Conservation (phyloP, 2,888 invertebrate genomes). For the Clistopyga incitator region DNA sequence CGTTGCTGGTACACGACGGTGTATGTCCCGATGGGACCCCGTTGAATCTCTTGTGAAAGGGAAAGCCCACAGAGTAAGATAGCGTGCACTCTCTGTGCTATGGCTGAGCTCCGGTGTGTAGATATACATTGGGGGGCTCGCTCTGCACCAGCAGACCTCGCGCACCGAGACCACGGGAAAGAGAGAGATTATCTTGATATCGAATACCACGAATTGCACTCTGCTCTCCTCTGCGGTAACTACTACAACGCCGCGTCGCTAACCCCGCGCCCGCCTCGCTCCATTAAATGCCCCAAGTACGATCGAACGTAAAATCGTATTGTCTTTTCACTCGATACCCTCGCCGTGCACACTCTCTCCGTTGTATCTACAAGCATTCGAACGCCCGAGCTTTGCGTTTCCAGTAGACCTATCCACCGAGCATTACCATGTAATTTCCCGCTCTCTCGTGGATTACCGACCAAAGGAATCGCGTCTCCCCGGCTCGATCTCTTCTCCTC, state of each 20-base stretch:
- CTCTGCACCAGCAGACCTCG: conserved; percentile 39
- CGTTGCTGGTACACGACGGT: conserved; percentile 45
- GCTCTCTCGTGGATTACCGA: conserved; percentile 60
- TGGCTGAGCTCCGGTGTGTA: conserved; percentile 36
- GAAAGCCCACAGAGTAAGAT: conserved; percentile 73
- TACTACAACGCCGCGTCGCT: conserved; percentile 24
- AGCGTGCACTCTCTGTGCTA: conserved; percentile 42
- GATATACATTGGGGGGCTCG: conserved; percentile 44
- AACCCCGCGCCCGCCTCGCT: conserved; percentile 54
- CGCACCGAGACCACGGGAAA: conserved; percentile 67
- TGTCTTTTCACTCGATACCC: conserved; percentile 66
- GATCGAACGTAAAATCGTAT: conserved; percentile 69
- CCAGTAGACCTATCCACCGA: conserved; percentile 41
- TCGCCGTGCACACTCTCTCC: conserved; percentile 22
- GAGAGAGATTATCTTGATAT: conserved; percentile 84
- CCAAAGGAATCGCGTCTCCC: conserved; percentile 56
- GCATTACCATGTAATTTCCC: conserved; percentile 67
- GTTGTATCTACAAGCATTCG: conserved; percentile 32
- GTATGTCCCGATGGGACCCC: conserved; percentile 61
- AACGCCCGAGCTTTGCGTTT: conserved; percentile 52
- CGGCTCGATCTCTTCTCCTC: conserved; percentile 52
- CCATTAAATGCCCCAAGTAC: conserved; percentile 71
- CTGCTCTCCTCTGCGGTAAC: conserved; percentile 73
- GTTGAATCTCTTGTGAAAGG: conserved; percentile 74
- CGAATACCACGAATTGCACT: conserved; percentile 84